Base-by-base conservation (phyloP, 1,140 invertebrate species). In the Bathynomus jamesi region DNA sequence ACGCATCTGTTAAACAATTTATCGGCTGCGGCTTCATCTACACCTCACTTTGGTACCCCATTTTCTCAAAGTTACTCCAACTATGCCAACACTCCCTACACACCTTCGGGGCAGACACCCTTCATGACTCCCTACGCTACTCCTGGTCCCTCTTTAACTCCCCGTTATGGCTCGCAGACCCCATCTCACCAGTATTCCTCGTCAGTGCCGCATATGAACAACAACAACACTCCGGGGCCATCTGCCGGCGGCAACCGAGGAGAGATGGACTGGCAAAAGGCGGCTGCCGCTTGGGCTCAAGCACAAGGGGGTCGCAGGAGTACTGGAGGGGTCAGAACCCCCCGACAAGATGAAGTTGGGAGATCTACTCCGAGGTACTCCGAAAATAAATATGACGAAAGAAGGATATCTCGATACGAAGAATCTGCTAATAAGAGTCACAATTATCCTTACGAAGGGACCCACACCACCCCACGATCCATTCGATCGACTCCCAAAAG, bases 61-160 rank as follows among this genome's bases (percentile, higher is more conserved):
- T 79, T 79, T 75, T 78, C 76, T 67, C 70, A 76, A 32, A 63
- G 63, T 11, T 73, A 76, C 60, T 77, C 67, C 11, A 73, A 77
- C 25, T 78, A 73, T 61, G 76, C 73, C 30, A 72, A 74, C 28
- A 78, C 70, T 3, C 92, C 92, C 0, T 94, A 94, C 78, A 94
- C 92, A 17, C 93, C 93, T 0, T 93, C 91, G 67, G 92, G 91
- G 0, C 92, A 94, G 80, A 94, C 92, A 0, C 93, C 93, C 0
- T 94, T 91, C 82, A 91, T 95, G 89, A 94, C 93, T 0, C 92
- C 92, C 0, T 94, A 92, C 79, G 88, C 78, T 29, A 79, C 78
- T 3, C 78, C 78, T n/a, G 78, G 78, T 4, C 73, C 78, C 4
- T 78, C 74, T 17, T 73, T 65, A 13, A 78, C 77, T 1, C 78